phyloP scores from a whole-genome alignment of 2,888 invertebrate genomes.

The Phyllotreta striolata region DNA sequence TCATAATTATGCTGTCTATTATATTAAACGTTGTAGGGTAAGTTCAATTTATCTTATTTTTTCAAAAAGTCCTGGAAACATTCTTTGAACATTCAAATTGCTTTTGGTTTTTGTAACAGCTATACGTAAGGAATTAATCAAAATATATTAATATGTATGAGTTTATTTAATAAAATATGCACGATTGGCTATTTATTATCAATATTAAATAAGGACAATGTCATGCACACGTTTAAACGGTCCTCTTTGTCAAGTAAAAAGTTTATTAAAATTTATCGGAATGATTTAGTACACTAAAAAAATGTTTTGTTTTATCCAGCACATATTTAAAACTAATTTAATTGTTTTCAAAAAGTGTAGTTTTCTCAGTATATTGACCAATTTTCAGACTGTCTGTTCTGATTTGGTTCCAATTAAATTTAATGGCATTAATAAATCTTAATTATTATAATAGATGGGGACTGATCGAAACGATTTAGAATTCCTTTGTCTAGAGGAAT shows the following conservation, averaged over 20 bases:
- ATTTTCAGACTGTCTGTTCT: conserved; percentile 35
- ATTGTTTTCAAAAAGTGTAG: conserved; percentile 5
- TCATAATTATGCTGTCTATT: not conserved
- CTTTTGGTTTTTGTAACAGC: not conserved
- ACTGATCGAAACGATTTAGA: conserved; percentile 40
- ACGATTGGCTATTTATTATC: conserved; percentile 5
- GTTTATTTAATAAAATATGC: conserved; percentile 12
- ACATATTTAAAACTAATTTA: not conserved
- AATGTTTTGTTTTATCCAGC: not conserved
- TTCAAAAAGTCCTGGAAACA: no score
- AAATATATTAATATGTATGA: conserved; percentile 13
- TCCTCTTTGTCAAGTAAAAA: conserved; percentile 4
- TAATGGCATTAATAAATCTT: conserved; percentile 43
- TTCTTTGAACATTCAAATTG: no score
- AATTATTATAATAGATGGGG: conserved; percentile 39
- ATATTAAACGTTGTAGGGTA: no score
- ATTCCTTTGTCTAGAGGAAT: conserved; percentile 55
- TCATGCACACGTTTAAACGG: conserved; percentile 17
- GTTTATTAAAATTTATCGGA: conserved; percentile 5
- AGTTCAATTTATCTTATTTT: no score
- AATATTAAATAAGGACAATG: conserved; percentile 14
- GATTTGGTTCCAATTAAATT: conserved; percentile 42
- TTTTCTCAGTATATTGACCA: conserved; percentile 20
- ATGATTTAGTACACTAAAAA: conserved; percentile 12
- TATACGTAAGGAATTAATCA: not conserved